Evolutionary conservation across 2,888 invertebrate genomes (phyloP).

Genomic region (Philaethria dido): DNA sequence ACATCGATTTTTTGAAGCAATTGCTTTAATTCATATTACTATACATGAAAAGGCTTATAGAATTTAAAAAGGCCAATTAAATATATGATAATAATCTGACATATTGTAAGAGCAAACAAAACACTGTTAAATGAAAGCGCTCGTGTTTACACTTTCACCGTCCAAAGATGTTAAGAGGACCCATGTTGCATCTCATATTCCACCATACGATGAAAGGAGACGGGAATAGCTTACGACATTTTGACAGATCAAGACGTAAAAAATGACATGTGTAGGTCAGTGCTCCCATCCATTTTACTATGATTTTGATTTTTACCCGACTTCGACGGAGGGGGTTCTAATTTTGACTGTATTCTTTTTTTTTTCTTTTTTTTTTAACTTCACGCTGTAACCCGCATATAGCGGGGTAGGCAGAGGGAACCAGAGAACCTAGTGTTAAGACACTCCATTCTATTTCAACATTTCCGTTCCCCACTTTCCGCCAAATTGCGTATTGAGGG

Average conservation of each 20-base stretch:
- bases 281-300: constrained; percentile 26
- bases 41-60: constrained; percentile 27
- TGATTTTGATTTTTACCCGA: not conserved
- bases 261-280: constrained; percentile 49
- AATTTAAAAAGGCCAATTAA: constrained; percentile 41
- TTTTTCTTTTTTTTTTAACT: too few relatives aligned
- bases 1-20: not conserved
- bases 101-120: constrained; percentile 53
- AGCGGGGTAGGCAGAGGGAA: too few relatives aligned
- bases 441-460: too few relatives aligned
- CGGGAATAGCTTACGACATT: constrained; percentile 17
- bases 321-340: too few relatives aligned
- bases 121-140: constrained; percentile 52
- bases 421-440: too few relatives aligned
- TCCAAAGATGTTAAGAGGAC: constrained; percentile 56
- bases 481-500: too few relatives aligned
- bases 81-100: constrained; percentile 43
- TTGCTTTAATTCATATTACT: constrained; percentile 2
- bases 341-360: too few relatives aligned
- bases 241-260: constrained; percentile 52
- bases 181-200: constrained; percentile 42
- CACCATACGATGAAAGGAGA: constrained; percentile 23
- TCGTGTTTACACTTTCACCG: constrained; percentile 75
- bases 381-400: too few relatives aligned
- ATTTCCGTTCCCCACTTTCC: too few relatives aligned